Conservation (phyloP, 2,797 vertebrate species). For the Philypnodon macrostomus region DNA sequence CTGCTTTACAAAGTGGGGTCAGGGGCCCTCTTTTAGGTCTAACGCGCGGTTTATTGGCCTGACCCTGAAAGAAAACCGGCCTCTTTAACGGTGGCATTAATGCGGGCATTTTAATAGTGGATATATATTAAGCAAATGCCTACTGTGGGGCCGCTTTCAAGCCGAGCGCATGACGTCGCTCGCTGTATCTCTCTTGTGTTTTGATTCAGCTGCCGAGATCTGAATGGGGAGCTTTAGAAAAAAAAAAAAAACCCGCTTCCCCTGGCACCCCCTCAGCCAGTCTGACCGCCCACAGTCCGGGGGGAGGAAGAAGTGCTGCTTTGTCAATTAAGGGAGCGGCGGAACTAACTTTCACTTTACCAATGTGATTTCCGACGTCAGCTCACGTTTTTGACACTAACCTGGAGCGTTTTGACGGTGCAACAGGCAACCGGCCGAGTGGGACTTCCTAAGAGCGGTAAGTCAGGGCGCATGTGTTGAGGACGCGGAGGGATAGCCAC, state of each 20-base stretch:
- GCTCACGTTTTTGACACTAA: background rate
- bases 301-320: slow-evolving; percentile 72
- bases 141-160: background rate
- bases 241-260: slow-evolving; percentile 21
- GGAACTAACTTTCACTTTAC: slow-evolving; percentile 56
- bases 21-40: slow-evolving; percentile 37
- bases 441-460: slow-evolving; percentile 32
- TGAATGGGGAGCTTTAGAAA: slow-evolving; percentile 25
- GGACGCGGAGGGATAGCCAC: slow-evolving; percentile 20
- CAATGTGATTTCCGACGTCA: slow-evolving; percentile 20
- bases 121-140: too few relatives aligned
- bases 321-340: slow-evolving; percentile 76
- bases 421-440: slow-evolving; percentile 10
- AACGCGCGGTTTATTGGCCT: slow-evolving; percentile 3
- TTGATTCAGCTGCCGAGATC: slow-evolving; percentile 31
- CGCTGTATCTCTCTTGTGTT: slow-evolving; percentile 13
- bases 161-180: background rate
- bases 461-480: slow-evolving; percentile 31
- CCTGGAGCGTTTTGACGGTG: slow-evolving; percentile 5
- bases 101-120: background rate
- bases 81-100: slow-evolving; percentile 2
- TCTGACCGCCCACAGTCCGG: slow-evolving; percentile 68
- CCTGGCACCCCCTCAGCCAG: slow-evolving; percentile 50
- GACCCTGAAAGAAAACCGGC: background rate
- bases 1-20: slow-evolving; percentile 35